Base-by-base conservation (phyloP, 2,888 invertebrate genomes). In the Sabatieria punctata region DNA sequence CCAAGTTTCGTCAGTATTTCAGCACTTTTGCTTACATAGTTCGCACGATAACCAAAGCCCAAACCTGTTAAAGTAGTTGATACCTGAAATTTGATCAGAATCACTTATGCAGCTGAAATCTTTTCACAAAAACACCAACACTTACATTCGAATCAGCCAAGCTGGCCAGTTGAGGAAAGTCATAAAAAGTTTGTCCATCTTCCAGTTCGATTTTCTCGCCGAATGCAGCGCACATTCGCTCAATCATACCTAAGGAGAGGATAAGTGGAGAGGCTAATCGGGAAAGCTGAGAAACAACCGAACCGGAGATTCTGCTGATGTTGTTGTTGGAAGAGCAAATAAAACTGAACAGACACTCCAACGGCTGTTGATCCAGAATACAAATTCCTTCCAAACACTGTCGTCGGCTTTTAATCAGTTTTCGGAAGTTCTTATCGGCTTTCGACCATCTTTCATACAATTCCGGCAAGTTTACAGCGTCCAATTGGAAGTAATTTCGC, bases 301-400 rank as follows among this genome's bases (percentile, higher is more conserved):
- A n/a, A 59, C 59, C 49, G 22, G 63, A 64, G n/a, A 72, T 71
- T 33, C 71, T 54, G 52, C 77, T 74, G 56, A 95, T 91, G 64
- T 95, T 81, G 68, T 97, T 97, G 66, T 95, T 95, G 49, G 91
- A 85, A 45, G 93, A 93, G 66, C 93, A 95, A 58, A 95, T 89
- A 65, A 95, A 95, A 11, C 86, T 81, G 64, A 97, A 82, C 13
- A 93, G 71, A 69, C 85, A 91, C 68, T 97, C 95, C 0, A 83
- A 74, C 0, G 86, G 80, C 57, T 91, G 84, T 65, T 95, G 95
- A 46, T 78, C 70, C 41, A 97, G 70, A 62, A 95, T 82, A 58
- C 95, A 75, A n/a, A 95, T 80, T 0, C 89, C 89, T 60, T 76
- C 38, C 15, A 56, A 38, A 45, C 27, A 38, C 30, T 22, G 37